A percentile compares a stretch with the other conserved stretches of the same genome.
These are phyloP conservation scores for Euproctis similis DNA, from an alignment of 2,888 invertebrate species.

Conservation along the genomic window DNA sequence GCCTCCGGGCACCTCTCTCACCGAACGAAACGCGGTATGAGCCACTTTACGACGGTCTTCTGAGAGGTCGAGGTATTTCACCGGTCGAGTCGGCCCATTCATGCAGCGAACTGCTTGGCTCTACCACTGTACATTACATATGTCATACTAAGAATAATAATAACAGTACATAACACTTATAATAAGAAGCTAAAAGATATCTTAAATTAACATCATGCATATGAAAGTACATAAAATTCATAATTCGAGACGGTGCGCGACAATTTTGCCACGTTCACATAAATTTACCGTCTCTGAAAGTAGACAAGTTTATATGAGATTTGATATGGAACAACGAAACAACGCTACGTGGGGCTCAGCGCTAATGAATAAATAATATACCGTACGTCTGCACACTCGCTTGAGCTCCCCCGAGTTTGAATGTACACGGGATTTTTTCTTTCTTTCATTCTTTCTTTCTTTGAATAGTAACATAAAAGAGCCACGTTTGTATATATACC, in stretches of 20 bases:
- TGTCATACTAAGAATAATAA: too few relatives aligned
- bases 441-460: too few relatives aligned
- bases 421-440: constrained; percentile 22
- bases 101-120: too few relatives aligned
- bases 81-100: too few relatives aligned
- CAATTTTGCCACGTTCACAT: constrained; percentile 51
- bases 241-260: constrained; percentile 39
- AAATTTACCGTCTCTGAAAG: constrained; percentile 47
- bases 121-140: too few relatives aligned
- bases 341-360: constrained; percentile 27
- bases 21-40: too few relatives aligned
- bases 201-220: constrained; percentile 35
- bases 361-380: constrained; percentile 46
- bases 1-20: too few relatives aligned
- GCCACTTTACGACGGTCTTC: too few relatives aligned
- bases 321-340: constrained; percentile 42
- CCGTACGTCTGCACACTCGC: constrained; percentile 31
- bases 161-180: too few relatives aligned
- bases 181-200: too few relatives aligned
- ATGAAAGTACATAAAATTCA: constrained; percentile 36
- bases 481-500: constrained; percentile 7
- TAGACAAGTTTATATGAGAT: constrained; percentile 59
- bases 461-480: constrained; percentile 13
- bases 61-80: too few relatives aligned
- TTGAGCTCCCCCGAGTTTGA: constrained; percentile 23